Base-by-base conservation (phyloP, 2,888 invertebrate genomes). In the Mesoligia furuncula region DNA sequence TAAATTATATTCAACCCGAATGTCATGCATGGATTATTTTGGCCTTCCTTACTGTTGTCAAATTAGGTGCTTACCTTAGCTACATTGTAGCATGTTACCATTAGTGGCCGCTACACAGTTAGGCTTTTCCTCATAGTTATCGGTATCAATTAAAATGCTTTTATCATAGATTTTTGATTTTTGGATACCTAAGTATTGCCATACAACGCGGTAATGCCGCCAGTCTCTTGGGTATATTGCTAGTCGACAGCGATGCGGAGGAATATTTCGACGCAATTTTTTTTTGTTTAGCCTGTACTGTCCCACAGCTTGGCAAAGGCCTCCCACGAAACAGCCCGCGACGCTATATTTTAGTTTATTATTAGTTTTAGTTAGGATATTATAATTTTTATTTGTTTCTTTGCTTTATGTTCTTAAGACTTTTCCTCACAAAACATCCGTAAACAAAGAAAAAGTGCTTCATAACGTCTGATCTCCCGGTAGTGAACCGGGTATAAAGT, bases 401-500 rank as follows among this genome's bases (percentile, higher is more conserved):
- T 36, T 65, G 4, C 17, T n/a, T 4, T 51, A n/a, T 11, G 45
- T 36, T 24, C 2, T 27, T 5, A 17, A 31, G 24, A 27, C 24
- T 71, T 27, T 75, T 36, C 20, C 15, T 11, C 20, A 54, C 62
- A 70, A 75, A 69, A 69, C 74, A 67, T 82, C 65, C 57, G 75
- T 67, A 73, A 79, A 83, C 86, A 84, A 85, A 83, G 72, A 78
- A 64, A 78, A 64, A 73, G 73, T 71, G 51, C 73, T 79, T 79
- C 86, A 76, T 75, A 84, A 73, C 62, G 61, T 78, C 54, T 69
- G 78, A 68, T 77, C 77, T 81, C 71, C 79, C 59, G 78, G 80
- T 79, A 76, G 57, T 51, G 67, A 85, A 80, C 81, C 79, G 83
- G 79, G 85, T 73, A 73, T 77, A 82, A 84, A 87, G 85, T 83